Conservation (phyloP, 2,888 invertebrate species). For the Campopleginae sp. region DNA sequence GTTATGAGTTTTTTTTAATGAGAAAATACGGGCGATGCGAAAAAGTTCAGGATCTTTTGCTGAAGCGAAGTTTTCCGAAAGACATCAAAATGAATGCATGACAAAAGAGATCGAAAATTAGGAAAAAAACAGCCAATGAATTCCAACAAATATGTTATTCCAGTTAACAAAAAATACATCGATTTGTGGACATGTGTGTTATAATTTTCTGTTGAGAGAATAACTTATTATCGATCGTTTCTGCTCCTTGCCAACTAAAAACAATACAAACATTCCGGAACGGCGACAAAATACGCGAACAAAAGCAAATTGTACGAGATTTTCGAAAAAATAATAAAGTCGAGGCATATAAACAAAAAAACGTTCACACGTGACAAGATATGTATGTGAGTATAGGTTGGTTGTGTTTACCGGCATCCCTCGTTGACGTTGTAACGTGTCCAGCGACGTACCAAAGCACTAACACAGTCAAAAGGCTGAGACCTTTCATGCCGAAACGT, state of each 20-base stretch:
- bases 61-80: not conserved
- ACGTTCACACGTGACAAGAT: not conserved
- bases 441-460: constrained; percentile 60
- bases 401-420: constrained; percentile 59
- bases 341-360: not conserved
- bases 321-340: not conserved
- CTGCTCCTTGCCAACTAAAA: no score
- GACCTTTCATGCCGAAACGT: constrained; percentile 53
- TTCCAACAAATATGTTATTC: not conserved
- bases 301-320: not conserved
- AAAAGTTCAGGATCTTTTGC: no score
- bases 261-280: no score
- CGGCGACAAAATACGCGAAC: not conserved
- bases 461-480: constrained; percentile 57
- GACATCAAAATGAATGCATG: not conserved
- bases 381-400: not conserved
- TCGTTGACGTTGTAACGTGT: constrained; percentile 53
- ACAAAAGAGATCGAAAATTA: not conserved
- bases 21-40: not conserved
- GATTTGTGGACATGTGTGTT: no score
- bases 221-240: no score
- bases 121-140: not conserved
- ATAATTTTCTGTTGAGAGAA: no score
- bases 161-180: no score
- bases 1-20: not conserved